Conservation (phyloP, 1,140 invertebrate genomes). For the Adoxophyes honmai region DNA sequence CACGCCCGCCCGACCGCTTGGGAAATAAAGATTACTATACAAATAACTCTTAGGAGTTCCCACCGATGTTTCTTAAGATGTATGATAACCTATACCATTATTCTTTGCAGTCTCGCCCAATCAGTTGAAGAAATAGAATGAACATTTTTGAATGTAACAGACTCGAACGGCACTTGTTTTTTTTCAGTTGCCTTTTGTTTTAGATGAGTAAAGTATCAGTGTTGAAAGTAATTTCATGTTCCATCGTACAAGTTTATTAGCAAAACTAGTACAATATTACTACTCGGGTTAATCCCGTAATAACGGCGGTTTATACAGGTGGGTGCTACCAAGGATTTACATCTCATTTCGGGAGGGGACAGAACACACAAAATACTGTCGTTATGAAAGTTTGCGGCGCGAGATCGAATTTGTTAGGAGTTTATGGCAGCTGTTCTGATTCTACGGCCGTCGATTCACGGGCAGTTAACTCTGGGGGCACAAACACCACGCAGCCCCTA, state of each 20-base stretch:
- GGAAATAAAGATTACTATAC: slow-evolving; percentile 41
- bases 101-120: slow-evolving; percentile 35
- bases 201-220: no score
- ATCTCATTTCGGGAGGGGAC: slow-evolving; percentile 25
- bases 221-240: no score
- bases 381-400: slow-evolving; percentile 14
- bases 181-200: no score
- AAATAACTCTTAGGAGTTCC: slow-evolving; percentile 37
- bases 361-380: slow-evolving; percentile 22
- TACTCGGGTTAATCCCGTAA: slow-evolving; percentile 18
- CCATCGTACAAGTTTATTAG: slow-evolving; percentile 1
- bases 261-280: not conserved
- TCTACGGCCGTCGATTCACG: slow-evolving; percentile 17
- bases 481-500: no score
- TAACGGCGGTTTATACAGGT: slow-evolving; percentile 23
- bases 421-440: slow-evolving; percentile 22
- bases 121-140: no score
- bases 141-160: no score
- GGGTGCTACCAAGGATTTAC: slow-evolving; percentile 21
- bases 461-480: slow-evolving; percentile 22
- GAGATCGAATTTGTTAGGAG: slow-evolving; percentile 19
- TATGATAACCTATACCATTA: slow-evolving; percentile 48
- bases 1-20: slow-evolving; percentile 20
- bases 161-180: no score
- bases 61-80: slow-evolving; percentile 39